Evolutionary conservation across 2,888 invertebrate species (phyloP), one percentile per base, ranked within the genome.

Genomic region (Trissolcus brochymenae): DNA sequence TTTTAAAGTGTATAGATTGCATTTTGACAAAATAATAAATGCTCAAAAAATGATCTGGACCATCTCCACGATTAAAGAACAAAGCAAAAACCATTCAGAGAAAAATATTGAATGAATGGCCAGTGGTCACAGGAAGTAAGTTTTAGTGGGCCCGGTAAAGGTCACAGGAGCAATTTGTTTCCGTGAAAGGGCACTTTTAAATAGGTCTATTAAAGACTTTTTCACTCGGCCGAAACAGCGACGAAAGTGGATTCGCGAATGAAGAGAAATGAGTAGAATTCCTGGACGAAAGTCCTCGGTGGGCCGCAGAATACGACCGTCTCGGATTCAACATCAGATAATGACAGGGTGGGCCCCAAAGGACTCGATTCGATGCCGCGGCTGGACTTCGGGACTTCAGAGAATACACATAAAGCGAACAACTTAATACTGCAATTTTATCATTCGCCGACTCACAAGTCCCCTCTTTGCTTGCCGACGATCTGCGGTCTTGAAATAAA

Each of bases 391-490:
- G 84, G 83, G 85, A 84, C 86, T 89, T 89, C 89, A 89, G 83
- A 84, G 89, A 89, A 89, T 85, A 88, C 88, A 86, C 88, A 89
- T 89, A 89, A 89, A 89, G 84, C 84, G 85, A 88, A 89, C 89
- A 87, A 89, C 87, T 88, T 87, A 89, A 89, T 88, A 87, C 88
- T 85, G 87, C 88, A 88, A 89, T 89, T 88, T 89, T 88, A 89
- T 89, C 88, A 88, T 87, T 89, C 83, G 80, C 72, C 80, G 81
- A 84, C 82, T 86, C 81, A 55, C 79, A 75, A 67, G 81, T 80
- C 71, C 75, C 76, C 77, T 77, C 79, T 80, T 79, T 80, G 66
- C 80, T 76, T 78, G 79, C 80, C 79, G 83, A 80, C 81, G 82
- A 86, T 87, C 85, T 87, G 87, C 81, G 88, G 87, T 88, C 85